A percentile compares a stretch with the other conserved stretches of the same genome.
Evolutionary conservation across 2,797 vertebrate species (phyloP).

Genomic region (Otus scops): DNA sequence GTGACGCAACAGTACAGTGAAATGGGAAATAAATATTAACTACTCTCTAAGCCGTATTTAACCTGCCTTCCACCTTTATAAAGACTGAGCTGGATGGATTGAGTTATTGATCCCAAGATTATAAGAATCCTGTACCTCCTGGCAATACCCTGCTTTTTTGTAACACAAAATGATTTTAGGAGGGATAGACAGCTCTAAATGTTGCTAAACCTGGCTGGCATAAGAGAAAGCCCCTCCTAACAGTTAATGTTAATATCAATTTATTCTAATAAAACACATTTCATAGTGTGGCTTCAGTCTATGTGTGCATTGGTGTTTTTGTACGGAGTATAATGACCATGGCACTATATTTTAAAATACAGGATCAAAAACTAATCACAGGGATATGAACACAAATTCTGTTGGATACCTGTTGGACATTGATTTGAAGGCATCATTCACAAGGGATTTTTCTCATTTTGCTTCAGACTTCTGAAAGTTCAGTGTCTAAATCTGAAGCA

Average conservation of each 20-base stretch:
- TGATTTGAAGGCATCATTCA: background rate
- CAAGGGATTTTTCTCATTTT: background rate
- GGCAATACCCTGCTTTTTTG: background rate
- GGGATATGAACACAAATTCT: background rate
- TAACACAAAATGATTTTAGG: background rate
- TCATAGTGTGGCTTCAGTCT: background rate
- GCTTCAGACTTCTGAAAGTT: background rate
- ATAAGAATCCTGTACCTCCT: background rate
- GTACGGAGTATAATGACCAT: too few relatives aligned
- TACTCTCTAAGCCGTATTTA: background rate
- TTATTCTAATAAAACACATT: background rate
- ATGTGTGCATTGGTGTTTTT: background rate
- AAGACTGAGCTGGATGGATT: background rate
- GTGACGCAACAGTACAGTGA: background rate
- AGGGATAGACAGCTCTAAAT: background rate
- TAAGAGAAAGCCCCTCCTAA: background rate
- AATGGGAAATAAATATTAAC: constrained; percentile 48
- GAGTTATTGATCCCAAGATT: background rate
- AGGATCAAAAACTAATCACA: background rate
- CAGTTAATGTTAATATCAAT: background rate
- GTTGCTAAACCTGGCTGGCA: background rate
- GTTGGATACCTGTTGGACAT: background rate
- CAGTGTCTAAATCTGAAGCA: background rate
- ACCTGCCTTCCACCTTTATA: background rate
- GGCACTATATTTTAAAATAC: background rate